Base-by-base conservation (phyloP, 2,888 invertebrate species). In the Trileptium ribeirensis region DNA sequence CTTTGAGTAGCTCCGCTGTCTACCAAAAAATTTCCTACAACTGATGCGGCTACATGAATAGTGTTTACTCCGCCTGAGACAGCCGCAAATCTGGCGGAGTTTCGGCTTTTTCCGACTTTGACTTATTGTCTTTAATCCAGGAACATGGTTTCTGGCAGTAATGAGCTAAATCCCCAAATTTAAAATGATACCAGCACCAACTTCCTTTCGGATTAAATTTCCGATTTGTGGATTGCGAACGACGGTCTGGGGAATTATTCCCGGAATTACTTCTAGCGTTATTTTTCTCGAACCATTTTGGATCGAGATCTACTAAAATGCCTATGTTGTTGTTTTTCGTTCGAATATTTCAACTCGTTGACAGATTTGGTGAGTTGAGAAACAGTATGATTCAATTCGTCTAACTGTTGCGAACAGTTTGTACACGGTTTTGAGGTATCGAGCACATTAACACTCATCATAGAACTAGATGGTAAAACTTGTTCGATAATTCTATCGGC, bases 401-500 rank as follows among this genome's bases (percentile, higher is more conserved):
- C n/a, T n/a, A n/a, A n/a, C n/a, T n/a, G n/a, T n/a, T n/a, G n/a
- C n/a, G n/a, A n/a, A n/a, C n/a, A n/a, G n/a, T n/a, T n/a, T n/a
- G n/a, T n/a, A n/a, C n/a, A n/a, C n/a, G n/a, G n/a, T n/a, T n/a
- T n/a, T n/a, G n/a, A n/a, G n/a, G n/a, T n/a, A n/a, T n/a, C n/a
- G n/a, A n/a, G n/a, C n/a, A n/a, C n/a, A n/a, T n/a, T n/a, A n/a
- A n/a, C n/a, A n/a, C n/a, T n/a, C n/a, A n/a, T n/a, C n/a, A n/a
- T n/a, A n/a, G n/a, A n/a, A n/a, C n/a, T 64, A 64, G 64, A 19
- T n/a, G 70, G 15, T 19, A 36, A 36, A 8, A 70, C 31, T n/a
- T 70, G 70, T n/a, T 70, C 70, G 33, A 70, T 70, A 31, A 70
- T 70, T 70, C 36, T 70, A 36, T 70, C 70, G 8, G 70, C 70